Base-by-base conservation (phyloP, 2,888 invertebrate genomes). In the Dicycla oo region DNA sequence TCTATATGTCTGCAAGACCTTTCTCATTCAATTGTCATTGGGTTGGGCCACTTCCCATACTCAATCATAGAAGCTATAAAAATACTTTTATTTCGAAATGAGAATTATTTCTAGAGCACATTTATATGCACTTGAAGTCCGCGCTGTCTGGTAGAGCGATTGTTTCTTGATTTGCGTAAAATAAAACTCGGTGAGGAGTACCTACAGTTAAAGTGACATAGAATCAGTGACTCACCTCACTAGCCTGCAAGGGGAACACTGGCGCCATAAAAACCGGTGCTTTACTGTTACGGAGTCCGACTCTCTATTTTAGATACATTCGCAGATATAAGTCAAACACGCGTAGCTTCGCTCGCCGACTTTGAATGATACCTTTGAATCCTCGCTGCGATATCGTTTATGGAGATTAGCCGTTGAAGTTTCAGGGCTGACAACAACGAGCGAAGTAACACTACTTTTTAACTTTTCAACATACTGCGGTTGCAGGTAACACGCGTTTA, bases 341-440 rank as follows among this genome's bases (percentile, higher is more conserved):
- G 83, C 83, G 79, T 83, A 78, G 85, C 81, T 87, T 86, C 75
- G 69, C 72, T 84, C 65, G 81, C 80, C 82, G 87, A 88, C 88
- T 86, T 89, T 86, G 91, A 91, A 90, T 92, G 89, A 90, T 92
- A 90, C 88, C 88, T 90, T 90, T 88, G 88, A 87, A 88, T 88
- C 87, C 88, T 79, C 87, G 87, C 88, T 88, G 84, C 80, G 83
- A 72, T 78, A 76, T 86, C 86, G 88, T 86, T 85, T 85, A 86
- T 81, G 81, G 82, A 87, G 88, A 90, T 90, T 89, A 88, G 88
- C 86, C 78, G 82, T 83, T 81, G 68, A 80, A 75, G 78, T 82
- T 85, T 78, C 81, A 91, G 90, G 91, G 90, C 56, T 92, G 88
- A n/a, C 66, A 69, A 71, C 23, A 40, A n/a, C n/a, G 30, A 10